Evolutionary conservation across 1,140 invertebrate species (phyloP), one percentile per base, ranked within the genome.

Genomic region (Orchestia grillus): DNA sequence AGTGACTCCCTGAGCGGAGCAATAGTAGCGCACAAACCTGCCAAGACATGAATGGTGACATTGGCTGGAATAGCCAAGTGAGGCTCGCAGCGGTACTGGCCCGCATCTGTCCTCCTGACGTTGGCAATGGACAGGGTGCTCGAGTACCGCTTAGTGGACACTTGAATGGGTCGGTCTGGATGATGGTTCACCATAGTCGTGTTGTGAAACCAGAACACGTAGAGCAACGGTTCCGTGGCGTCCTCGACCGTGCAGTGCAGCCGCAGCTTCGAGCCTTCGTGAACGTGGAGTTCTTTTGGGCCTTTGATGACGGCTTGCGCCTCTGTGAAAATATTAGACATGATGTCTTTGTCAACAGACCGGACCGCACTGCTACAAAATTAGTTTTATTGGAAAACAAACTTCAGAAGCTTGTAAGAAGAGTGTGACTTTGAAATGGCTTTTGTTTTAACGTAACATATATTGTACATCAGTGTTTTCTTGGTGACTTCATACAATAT

Each of bases 171-270:
- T 44, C 96, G 77, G 87, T 91, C 47, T 11, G 87, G 47, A 40
- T 96, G 43, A 87, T 91, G 90, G 90, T 96, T 96, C 43, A 96
- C 90, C 96, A 96, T 96, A 19, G 96, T 96, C 36, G 87, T 53
- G 96, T 96, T 96, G 87, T 96, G 96, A 44, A 96, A 96, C 96
- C 96, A 96, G 90, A 96, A 96, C n/a, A 96, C 96, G 87, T 96
- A 96, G 28, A 96, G 90, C 28, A 92, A 43, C 15, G 96, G 96
- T 41, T 96, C 96, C 28, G 96, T 96, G 0, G 96, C 96, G 41
- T 91, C 47, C 16, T 96, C 96, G 0, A 96, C 96, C 6, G 87
- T 88, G 90, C 96, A 96, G 41, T 96, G 96, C 44, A 96, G 96
- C 19, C 90, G 87, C 45, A 96, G 96, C 42, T 91, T 88, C 11